Conservation (phyloP, 2,113 vertebrate species). For the Mionectes macconnelli region DNA sequence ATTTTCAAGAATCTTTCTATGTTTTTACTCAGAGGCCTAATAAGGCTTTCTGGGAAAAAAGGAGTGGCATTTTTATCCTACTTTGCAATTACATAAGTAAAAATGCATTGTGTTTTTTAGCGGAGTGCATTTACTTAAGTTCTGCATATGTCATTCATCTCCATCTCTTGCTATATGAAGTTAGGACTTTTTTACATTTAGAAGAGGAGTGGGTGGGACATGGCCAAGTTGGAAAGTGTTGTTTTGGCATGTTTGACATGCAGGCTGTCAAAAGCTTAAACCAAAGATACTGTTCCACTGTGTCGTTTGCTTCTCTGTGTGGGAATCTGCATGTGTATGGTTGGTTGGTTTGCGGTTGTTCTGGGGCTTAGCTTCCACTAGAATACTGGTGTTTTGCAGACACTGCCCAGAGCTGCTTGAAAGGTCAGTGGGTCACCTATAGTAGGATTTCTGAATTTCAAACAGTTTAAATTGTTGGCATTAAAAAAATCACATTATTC, state of each 20-base stretch:
- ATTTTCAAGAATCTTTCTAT: not conserved
- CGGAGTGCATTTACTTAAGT: not conserved
- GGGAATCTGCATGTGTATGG: not conserved
- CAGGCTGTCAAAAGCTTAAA: not conserved
- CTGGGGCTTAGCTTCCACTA: not conserved
- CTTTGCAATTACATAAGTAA: not conserved
- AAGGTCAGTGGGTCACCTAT: not conserved
- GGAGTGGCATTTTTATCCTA: accelerated
- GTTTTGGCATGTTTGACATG: accelerated
- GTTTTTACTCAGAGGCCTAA: not conserved
- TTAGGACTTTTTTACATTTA: not conserved
- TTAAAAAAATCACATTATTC: not conserved
- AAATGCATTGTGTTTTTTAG: not conserved
- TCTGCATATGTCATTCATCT: not conserved
- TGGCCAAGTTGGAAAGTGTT: not conserved
- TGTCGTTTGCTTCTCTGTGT: not conserved
- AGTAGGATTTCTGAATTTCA: not conserved
- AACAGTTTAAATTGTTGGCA: not conserved
- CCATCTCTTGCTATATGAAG: not conserved
- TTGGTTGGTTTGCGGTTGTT: not conserved
- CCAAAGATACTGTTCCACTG: not conserved
- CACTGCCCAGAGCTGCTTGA: not conserved
- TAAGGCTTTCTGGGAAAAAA: not conserved
- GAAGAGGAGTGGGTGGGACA: not conserved
- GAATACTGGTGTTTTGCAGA: not conserved